These are phyloP conservation scores for Meloidogyne chitwoodi DNA, from an alignment of 1,140 invertebrate species.

Conservation along the genomic window DNA sequence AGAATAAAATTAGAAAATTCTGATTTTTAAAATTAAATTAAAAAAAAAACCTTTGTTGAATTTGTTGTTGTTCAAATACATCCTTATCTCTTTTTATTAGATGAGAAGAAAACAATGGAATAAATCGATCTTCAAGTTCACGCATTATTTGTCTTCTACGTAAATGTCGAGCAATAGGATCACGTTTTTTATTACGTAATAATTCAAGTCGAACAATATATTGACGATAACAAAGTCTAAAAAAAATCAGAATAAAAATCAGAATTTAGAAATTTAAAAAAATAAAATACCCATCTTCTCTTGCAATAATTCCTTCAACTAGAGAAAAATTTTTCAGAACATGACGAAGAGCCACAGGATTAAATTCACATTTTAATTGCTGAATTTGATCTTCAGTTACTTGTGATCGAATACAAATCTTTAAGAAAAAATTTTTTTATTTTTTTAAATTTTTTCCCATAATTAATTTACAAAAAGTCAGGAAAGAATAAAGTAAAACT, in stretches of 20 bases:
- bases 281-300: neutral
- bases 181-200: slow-evolving; percentile 36
- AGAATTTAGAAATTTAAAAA: neutral
- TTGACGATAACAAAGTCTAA: slow-evolving; percentile 37
- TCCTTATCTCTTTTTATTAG: slow-evolving; percentile 27
- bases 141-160: slow-evolving; percentile 33
- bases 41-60: slow-evolving; percentile 22
- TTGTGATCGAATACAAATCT: slow-evolving; percentile 37
- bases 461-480: too few species aligned
- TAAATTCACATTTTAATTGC: slow-evolving; percentile 60
- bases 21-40: neutral
- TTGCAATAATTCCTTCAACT: slow-evolving; percentile 38
- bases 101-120: neutral
- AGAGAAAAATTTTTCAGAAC: slow-evolving; percentile 48
- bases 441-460: too few species aligned
- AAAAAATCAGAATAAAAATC: slow-evolving; percentile 18
- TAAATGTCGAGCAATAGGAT: slow-evolving; percentile 42
- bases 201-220: slow-evolving; percentile 48
- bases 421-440: neutral
- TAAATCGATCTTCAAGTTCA: slow-evolving; percentile 32
- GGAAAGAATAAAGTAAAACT: too few species aligned
- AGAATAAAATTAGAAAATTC: neutral
- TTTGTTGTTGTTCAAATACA: slow-evolving; percentile 27
- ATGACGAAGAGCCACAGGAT: slow-evolving; percentile 50
- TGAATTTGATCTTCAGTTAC: slow-evolving; percentile 68